These are phyloP conservation scores for Actinemys pallida DNA, from an alignment of 2,113 vertebrate genomes.

Conservation along the genomic window DNA sequence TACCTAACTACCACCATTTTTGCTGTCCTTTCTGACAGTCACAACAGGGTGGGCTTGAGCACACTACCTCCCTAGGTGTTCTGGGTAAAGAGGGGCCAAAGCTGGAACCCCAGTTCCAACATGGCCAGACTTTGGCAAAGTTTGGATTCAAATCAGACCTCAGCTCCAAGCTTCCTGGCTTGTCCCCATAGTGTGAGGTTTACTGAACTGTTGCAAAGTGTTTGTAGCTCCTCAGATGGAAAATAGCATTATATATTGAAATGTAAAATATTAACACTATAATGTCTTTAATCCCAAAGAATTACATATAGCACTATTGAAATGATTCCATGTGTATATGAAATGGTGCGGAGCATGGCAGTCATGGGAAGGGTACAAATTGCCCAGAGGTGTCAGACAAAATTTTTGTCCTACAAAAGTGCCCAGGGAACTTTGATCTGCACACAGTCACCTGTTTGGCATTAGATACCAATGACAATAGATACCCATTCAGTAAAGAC, in stretches of 20 bases:
- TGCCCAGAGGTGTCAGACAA: neutral
- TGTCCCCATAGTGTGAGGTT: neutral
- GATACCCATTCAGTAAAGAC: neutral
- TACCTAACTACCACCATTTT: neutral
- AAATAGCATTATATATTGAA: neutral
- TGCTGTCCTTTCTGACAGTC: neutral
- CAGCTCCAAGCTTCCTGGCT: neutral
- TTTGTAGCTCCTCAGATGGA: neutral
- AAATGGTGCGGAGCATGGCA: neutral
- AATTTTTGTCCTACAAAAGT: neutral
- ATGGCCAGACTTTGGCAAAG: neutral
- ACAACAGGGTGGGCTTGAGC: fast-evolving
- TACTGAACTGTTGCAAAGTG: neutral
- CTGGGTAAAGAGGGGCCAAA: neutral
- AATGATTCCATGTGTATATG: neutral
- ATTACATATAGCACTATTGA: fast-evolving
- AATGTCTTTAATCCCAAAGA: neutral
- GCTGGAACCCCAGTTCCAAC: fast-evolving
- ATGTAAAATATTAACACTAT: neutral
- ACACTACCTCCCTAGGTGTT: neutral
- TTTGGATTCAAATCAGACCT: neutral
- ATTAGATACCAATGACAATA: neutral
- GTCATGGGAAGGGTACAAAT: neutral
- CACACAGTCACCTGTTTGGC: fast-evolving
- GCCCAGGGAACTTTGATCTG: neutral